Base-by-base conservation (phyloP, 1,140 invertebrate genomes). In the Pseudobourletiella spinata region DNA sequence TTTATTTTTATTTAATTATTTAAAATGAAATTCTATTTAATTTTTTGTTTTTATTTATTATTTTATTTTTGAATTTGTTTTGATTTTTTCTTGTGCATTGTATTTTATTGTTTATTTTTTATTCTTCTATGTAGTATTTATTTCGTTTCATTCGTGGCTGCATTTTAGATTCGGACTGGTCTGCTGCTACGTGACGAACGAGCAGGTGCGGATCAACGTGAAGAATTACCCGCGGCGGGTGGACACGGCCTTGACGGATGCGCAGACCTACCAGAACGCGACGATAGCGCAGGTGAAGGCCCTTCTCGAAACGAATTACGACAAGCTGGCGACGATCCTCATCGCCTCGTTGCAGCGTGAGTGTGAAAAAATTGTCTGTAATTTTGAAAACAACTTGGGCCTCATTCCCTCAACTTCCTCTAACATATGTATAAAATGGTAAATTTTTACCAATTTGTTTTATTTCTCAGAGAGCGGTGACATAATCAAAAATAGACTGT, bases 131-230 rank as follows among this genome's bases (percentile, higher is more conserved):
- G n/a, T n/a, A n/a, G n/a, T n/a, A n/a, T n/a, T n/a, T n/a, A n/a
- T n/a, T 46, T 20, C 18, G 18, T 46, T 18, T 18, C 22, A 24
- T 25, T 51, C 16, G n/a, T 46, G 24, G n/a, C 6, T 46, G 6
- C 55, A n/a, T 57, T 32, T 48, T 54, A 68, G 67, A 57, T 68
- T 68, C 56, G 67, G 67, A 44, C 59, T 68, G 11, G 67, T 68
- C 3, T 65, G 67, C 48, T 68, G 67, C 29, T 65, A 63, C 54
- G 67, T 68, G 52, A 68, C 67, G 39, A 68, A 65, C 44, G 63
- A 68, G 42, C 60, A 60, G 43, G 59, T 68, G 56, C 52, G 48
- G 26, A 25, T 6, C 8, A 61, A 32, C 26, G 58, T 68, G 15
- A 52, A 58, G 26, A 42, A 59, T 11, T 52, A 63, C 51, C 67